These are phyloP conservation scores for Chloebia gouldiae DNA, from an alignment of 2,113 vertebrate species.

Conservation along the genomic window DNA sequence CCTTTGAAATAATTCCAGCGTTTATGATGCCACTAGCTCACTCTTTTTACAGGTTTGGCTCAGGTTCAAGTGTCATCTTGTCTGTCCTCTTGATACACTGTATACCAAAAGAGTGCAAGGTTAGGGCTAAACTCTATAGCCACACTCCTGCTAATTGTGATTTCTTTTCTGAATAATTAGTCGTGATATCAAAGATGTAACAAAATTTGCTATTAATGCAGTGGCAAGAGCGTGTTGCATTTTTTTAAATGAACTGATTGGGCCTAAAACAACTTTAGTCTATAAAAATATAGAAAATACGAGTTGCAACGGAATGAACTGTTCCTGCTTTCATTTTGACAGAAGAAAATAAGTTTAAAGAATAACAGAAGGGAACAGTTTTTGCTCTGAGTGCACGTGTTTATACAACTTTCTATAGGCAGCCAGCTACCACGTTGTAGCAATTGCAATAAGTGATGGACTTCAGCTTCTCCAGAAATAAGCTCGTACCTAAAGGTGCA, in stretches of 20 bases:
- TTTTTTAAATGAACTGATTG: background rate
- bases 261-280: background rate
- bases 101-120: background rate
- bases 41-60: background rate
- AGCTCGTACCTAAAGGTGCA: background rate
- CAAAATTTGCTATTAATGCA: background rate
- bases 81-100: background rate
- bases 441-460: background rate
- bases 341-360: background rate
- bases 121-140: background rate
- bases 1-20: background rate
- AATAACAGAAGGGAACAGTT: background rate
- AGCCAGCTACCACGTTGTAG: background rate
- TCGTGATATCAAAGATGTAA: background rate
- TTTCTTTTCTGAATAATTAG: background rate
- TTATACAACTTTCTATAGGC: background rate
- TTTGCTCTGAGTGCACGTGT: background rate
- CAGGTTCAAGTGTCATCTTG: background rate
- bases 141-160: background rate
- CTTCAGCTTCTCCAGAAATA: background rate
- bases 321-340: background rate
- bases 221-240: accelerated
- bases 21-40: background rate
- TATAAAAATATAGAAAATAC: background rate
- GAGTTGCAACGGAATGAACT: background rate